These are phyloP conservation scores for Natator depressus DNA, from an alignment of 2,113 vertebrate species.

Conservation along the genomic window DNA sequence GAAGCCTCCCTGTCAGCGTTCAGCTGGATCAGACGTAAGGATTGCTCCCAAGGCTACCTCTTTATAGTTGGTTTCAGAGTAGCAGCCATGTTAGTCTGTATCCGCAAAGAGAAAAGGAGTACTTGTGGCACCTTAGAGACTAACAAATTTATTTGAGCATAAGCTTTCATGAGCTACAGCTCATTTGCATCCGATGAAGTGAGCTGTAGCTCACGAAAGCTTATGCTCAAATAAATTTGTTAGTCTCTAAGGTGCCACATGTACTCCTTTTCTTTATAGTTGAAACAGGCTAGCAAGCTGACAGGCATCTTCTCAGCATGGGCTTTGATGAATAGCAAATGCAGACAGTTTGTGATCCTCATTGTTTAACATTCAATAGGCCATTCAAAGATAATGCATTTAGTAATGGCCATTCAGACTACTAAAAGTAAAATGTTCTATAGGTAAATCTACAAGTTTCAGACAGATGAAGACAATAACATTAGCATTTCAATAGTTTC, in stretches of 20 bases:
- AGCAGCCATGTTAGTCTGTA: too few species aligned
- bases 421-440: background rate
- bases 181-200: too few species aligned
- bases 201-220: too few species aligned
- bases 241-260: too few species aligned
- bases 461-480: background rate
- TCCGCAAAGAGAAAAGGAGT: too few species aligned
- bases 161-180: too few species aligned
- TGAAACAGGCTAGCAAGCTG: background rate
- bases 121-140: too few species aligned
- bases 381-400: background rate
- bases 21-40: background rate
- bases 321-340: background rate
- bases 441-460: background rate
- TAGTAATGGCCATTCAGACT: background rate
- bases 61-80: background rate
- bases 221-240: too few species aligned
- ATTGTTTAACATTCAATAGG: background rate
- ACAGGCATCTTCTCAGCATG: background rate
- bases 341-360: background rate
- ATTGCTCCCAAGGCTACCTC: background rate
- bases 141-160: too few species aligned
- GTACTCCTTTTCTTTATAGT: too few species aligned
- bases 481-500: background rate
- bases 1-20: background rate